Base-by-base conservation (phyloP, 2,888 invertebrate species). In the Machimus atricapillus region DNA sequence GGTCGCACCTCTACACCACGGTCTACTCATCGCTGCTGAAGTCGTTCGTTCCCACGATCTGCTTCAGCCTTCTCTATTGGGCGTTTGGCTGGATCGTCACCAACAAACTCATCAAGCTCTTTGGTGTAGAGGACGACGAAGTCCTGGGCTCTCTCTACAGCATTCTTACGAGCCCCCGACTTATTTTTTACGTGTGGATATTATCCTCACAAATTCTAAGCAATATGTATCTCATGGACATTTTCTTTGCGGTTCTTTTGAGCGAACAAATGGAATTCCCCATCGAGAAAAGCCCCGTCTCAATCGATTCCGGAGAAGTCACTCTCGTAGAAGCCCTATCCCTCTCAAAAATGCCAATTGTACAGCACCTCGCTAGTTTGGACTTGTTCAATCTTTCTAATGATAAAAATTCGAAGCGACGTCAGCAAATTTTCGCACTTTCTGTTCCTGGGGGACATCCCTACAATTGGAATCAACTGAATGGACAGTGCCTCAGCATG, bases 381-480 rank as follows among this genome's bases (percentile, higher is more conserved):
- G 97, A 97, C 91, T 93, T 98, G 27, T 94, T 94, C 90, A 94
- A 94, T 46, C 91, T 97, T 90, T 94, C 95, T 0, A 88, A 88
- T 5, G 89, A 89, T 90, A 95, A 94, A 90, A 95, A 95, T 73
- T 91, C 93, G 31, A 82, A 89, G 0, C 93, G 96, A 89, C 94
- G 97, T 79, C 91, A 93, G 89, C 93, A 94, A 87, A 93, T 97
- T 73, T 97, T 96, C 90, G 94, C 94, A 16, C 93, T 97, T 0
- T 97, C 97, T 43, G 95, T 96, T 90, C 97, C 97, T 37, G 97
- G 97, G 27, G 97, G 97, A 43, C 97, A 97, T 92, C 97, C 98
- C 0, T 95, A 96, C 90, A 97, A 97, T 90, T 98, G 98, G 98
- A 96, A 95, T 90, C 94, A 94, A 89, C 91, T 97, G 12, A 90